Evolutionary conservation across 1,140 invertebrate genomes (phyloP).

Genomic region (Helicoverpa armigera): DNA sequence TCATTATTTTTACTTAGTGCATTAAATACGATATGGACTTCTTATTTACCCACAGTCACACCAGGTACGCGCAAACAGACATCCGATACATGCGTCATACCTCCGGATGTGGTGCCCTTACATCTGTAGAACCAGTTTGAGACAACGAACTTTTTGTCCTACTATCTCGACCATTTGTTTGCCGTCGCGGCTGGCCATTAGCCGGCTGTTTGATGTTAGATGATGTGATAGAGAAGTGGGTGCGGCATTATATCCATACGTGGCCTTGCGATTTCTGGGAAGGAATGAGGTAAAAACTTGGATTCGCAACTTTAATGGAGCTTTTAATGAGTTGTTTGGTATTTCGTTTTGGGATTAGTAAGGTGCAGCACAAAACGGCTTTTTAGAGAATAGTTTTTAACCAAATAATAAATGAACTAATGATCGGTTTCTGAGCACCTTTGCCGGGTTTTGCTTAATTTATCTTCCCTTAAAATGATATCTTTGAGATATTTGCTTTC

Average conservation of each 20-base stretch:
- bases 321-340: slow-evolving; percentile 24
- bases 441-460: too few relatives aligned
- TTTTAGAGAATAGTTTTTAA: background rate
- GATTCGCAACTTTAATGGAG: slow-evolving; percentile 5
- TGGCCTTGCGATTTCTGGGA: slow-evolving; percentile 50
- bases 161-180: slow-evolving; percentile 66
- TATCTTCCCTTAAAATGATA: too few relatives aligned
- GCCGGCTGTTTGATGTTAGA: slow-evolving; percentile 52
- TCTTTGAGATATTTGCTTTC: too few relatives aligned
- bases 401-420: background rate
- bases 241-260: slow-evolving; percentile 48
- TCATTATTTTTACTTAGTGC: slow-evolving; percentile 5
- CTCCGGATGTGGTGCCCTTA: slow-evolving; percentile 76
- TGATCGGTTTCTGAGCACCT: too few relatives aligned
- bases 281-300: slow-evolving; percentile 38
- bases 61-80: slow-evolving; percentile 52
- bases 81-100: slow-evolving; percentile 74
- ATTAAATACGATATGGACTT: slow-evolving; percentile 10
- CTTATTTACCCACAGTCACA: slow-evolving; percentile 23
- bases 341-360: slow-evolving; percentile 21
- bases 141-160: slow-evolving; percentile 60
- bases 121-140: slow-evolving; percentile 63
- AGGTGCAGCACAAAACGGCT: background rate
- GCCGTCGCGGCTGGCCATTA: slow-evolving; percentile 64
- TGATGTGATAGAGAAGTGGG: slow-evolving; percentile 55